Evolutionary conservation across 2,888 invertebrate species (phyloP).

Genomic region (Pterostichus niger): DNA sequence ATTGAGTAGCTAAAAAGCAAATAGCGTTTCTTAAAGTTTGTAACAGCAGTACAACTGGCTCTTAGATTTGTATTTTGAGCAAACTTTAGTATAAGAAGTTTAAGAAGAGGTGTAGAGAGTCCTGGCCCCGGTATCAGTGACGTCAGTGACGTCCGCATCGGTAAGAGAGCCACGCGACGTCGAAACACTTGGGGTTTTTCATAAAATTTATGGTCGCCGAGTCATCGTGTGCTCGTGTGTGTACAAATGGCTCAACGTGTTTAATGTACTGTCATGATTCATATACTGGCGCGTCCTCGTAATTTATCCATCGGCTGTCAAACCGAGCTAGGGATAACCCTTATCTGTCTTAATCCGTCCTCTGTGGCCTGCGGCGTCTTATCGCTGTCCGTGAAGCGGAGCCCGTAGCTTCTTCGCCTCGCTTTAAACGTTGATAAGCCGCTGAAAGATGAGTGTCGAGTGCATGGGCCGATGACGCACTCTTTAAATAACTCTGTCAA

Average conservation of each 20-base stretch:
- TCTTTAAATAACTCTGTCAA: too few species aligned
- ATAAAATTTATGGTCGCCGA: slow-evolving; percentile 20
- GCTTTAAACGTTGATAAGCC: slow-evolving; percentile 32
- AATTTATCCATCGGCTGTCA: slow-evolving; percentile 75
- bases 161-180: too few species aligned
- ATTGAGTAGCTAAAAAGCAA: too few species aligned
- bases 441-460: slow-evolving; percentile 33
- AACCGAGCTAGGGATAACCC: slow-evolving; percentile 73
- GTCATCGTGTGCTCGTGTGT: background rate
- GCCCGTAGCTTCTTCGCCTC: slow-evolving; percentile 9
- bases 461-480: too few species aligned
- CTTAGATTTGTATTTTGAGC: too few species aligned
- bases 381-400: slow-evolving; percentile 27
- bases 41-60: too few species aligned
- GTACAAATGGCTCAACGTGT: slow-evolving; percentile 58
- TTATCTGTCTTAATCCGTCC: slow-evolving; percentile 76
- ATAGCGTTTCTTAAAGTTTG: too few species aligned
- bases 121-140: too few species aligned
- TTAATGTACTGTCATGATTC: slow-evolving; percentile 69
- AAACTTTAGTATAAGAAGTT: too few species aligned
- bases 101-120: too few species aligned
- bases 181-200: slow-evolving; percentile 12
- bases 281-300: slow-evolving; percentile 72
- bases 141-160: too few species aligned
- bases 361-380: slow-evolving; percentile 57